Base-by-base conservation (phyloP, 23 tunicate species). In the Phallusia fumigata region DNA sequence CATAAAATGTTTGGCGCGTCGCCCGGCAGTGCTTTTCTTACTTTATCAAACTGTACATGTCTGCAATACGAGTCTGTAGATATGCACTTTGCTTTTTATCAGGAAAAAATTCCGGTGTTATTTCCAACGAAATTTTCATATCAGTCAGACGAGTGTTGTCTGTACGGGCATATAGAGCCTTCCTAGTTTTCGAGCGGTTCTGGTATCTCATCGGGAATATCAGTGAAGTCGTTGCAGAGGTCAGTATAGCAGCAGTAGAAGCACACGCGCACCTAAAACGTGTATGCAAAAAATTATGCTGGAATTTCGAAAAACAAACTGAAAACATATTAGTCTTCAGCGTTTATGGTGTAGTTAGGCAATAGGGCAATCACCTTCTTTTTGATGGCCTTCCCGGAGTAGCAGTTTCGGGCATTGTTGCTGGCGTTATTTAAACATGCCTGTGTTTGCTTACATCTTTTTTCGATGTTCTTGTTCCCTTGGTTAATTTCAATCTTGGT, bases 201-300 rank as follows among this genome's bases (percentile, higher is more conserved):
- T 3, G 30, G 21, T 3, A 52, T 21, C 28, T 2, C 33, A 22
- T 76, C 52, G 26, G 89, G 89, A 31, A 84, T 84, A 19, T 21
- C 75, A 21, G 52, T 74, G 32, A 53, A 76, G 64, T 76, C 18
- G 78, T 84, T 84, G 81, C 87, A 84, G 18, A 84, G 76, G 32
- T 77, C 52, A 52, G 31, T 50, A 65, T 75, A 44, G 75, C 90
- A 86, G 44, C 90, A 86, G 81, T 79, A 80, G 64, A 52, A 75
- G 80, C 90, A 86, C 36, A 73, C 52, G 3, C 72, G 90, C 22
- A 86, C 90, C 90, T 85, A 65, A 33, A 65, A 81, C 13, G 53
- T 16, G 24, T 8, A 18, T 22, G 13, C 8, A 58, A 58, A 40
- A 40, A 40, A 3, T n/a, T n/a, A n/a, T n/a, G n/a, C n/a, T n/a